These are phyloP conservation scores for Artibeus lituratus DNA, from an alignment of 2,797 vertebrate genomes.

Conservation along the genomic window DNA sequence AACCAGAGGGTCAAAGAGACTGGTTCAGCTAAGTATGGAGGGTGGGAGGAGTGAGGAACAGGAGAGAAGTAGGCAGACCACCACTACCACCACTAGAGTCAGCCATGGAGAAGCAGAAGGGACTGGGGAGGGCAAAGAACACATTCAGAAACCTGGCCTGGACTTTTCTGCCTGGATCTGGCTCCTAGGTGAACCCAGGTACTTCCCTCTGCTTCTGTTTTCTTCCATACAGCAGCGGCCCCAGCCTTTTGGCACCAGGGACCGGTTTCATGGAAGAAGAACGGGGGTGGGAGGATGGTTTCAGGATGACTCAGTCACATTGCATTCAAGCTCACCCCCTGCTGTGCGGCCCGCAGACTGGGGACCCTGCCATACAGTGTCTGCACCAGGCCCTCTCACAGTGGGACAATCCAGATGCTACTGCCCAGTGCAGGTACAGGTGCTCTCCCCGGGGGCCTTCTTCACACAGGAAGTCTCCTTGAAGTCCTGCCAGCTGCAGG, in stretches of 20 bases:
- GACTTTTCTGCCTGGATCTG: neutral
- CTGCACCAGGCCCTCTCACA: neutral
- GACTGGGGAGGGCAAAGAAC: neutral
- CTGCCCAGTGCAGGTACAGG: rapidly evolving
- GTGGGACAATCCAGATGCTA: neutral
- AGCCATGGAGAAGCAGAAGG: neutral
- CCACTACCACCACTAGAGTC: rapidly evolving
- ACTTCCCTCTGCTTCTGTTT: neutral
- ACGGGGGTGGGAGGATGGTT: too few relatives aligned
- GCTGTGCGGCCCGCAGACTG: too few relatives aligned
- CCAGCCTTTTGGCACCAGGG: too few relatives aligned
- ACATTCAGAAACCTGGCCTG: neutral
- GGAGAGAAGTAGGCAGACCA: neutral
- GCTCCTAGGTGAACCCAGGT: neutral
- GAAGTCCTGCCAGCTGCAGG: neutral
- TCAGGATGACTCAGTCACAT: too few relatives aligned
- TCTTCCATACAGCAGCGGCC: too few relatives aligned
- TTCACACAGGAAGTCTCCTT: neutral
- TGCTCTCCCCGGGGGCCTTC: neutral
- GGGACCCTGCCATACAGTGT: neutral
- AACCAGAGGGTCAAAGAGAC: neutral
- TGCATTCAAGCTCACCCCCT: too few relatives aligned
- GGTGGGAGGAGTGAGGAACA: neutral
- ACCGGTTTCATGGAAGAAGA: too few relatives aligned
- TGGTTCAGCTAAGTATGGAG: neutral